Conservation (phyloP, 23 tunicate species). For the Trididemnum nubilum region DNA sequence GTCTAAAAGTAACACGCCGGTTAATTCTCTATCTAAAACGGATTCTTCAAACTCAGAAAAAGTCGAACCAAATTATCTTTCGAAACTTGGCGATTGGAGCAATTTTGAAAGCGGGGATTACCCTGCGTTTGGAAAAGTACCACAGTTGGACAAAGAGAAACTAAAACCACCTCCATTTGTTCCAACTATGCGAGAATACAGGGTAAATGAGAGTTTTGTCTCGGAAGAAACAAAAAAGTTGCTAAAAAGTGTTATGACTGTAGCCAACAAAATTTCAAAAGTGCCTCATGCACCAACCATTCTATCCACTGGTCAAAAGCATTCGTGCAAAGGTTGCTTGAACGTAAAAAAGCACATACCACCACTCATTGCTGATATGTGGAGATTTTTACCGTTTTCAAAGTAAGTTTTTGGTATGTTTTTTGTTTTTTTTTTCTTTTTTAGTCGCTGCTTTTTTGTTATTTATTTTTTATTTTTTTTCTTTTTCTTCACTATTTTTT, state of each 20-base stretch:
- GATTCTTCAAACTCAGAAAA: too few relatives aligned
- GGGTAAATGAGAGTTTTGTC: conserved; percentile 13
- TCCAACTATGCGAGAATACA: neutral
- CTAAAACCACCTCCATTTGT: neutral
- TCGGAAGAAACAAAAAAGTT: conserved; percentile 6
- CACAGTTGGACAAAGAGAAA: neutral
- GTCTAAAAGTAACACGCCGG: too few relatives aligned
- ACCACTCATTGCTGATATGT: conserved; percentile 10
- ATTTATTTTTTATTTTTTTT: too few relatives aligned
- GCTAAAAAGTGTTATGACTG: neutral
- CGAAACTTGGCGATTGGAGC: conserved; percentile 13
- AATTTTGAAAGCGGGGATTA: conserved; percentile 29
- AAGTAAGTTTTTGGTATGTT: conserved; percentile 31
- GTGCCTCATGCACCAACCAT: neutral
- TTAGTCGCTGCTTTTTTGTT: too few relatives aligned
- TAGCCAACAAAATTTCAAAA: neutral
- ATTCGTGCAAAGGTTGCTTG: conserved; percentile 11
- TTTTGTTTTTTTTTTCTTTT: too few relatives aligned
- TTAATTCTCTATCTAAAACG: too few relatives aligned
- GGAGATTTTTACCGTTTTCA: conserved; percentile 5
- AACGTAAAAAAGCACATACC: conserved; percentile 8
- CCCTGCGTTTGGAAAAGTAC: conserved; percentile 29
- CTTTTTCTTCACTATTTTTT: too few relatives aligned
- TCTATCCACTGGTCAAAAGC: neutral
- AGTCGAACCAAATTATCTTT: neutral